phyloP scores from a whole-genome alignment of 2,797 vertebrate genomes.

The Nyctibius grandis region DNA sequence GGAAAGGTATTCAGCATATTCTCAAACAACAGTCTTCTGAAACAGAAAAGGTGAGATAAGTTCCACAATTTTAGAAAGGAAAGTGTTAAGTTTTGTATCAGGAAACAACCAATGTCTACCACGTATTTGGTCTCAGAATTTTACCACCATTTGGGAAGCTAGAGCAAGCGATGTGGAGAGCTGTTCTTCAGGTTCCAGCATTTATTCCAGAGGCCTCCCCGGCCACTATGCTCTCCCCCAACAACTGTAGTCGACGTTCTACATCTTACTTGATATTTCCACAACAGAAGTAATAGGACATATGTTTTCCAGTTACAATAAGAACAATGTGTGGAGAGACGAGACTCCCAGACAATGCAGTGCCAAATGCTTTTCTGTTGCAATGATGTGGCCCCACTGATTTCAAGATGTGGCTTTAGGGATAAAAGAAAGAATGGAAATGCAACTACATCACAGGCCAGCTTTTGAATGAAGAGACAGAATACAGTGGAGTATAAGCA shows the following conservation, averaged over 20 bases:
- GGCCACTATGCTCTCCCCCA: neutral
- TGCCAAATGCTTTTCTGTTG: neutral
- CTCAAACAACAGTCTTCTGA: neutral
- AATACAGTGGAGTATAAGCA: neutral
- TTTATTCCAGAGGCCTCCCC: neutral
- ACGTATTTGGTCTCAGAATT: neutral
- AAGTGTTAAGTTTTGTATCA: neutral
- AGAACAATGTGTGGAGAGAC: slow-evolving; percentile 11
- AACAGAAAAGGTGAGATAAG: neutral
- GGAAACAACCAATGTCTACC: neutral
- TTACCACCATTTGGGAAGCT: neutral
- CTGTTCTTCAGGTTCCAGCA: neutral
- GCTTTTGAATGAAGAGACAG: neutral
- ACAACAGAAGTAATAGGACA: neutral
- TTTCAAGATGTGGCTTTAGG: slow-evolving; percentile 47
- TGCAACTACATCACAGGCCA: neutral
- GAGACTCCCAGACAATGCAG: neutral
- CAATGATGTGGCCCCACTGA: slow-evolving; percentile 17
- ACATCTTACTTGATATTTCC: slow-evolving; percentile 2
- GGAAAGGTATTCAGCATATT: neutral
- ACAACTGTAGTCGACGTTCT: neutral
- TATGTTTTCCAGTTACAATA: slow-evolving; percentile 22
- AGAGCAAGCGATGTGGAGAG: neutral
- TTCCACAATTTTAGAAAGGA: neutral
- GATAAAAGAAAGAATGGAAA: slow-evolving; percentile 29